These are phyloP conservation scores for Athene cunicularia DNA, from an alignment of 2,113 vertebrate species.

Conservation along the genomic window DNA sequence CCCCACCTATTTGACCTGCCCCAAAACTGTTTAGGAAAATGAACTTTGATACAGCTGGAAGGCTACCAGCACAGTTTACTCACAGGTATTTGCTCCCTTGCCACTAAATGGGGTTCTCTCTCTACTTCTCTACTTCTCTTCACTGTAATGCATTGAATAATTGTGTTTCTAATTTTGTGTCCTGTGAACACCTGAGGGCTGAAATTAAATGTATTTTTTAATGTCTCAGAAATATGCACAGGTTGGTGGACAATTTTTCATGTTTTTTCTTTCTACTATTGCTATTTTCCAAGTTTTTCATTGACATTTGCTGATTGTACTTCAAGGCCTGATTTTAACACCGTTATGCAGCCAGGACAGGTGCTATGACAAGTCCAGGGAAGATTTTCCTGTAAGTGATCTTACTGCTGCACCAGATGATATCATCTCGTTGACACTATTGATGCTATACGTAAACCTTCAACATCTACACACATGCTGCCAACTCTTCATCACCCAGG, in stretches of 20 bases:
- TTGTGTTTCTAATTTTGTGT: not conserved
- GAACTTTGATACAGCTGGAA: not conserved
- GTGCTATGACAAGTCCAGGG: not conserved
- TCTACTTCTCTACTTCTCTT: not conserved
- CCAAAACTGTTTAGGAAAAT: not conserved
- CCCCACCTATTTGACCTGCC: not conserved
- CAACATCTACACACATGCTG: not conserved
- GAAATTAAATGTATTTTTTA: not conserved
- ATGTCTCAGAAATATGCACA: not conserved
- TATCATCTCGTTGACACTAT: not conserved
- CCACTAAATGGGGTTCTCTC: not conserved
- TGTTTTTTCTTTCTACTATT: not conserved
- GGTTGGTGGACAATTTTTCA: not conserved
- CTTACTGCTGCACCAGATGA: not conserved
- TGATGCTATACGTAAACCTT: not conserved
- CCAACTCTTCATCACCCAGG: not conserved
- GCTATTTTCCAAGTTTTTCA: not conserved
- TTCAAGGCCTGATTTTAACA: not conserved
- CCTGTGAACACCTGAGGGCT: not conserved
- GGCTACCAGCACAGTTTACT: not conserved
- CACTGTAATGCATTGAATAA: not conserved
- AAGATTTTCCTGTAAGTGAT: not conserved
- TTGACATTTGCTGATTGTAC: not conserved
- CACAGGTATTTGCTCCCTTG: not conserved
- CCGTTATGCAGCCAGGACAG: not conserved